phyloP scores from a whole-genome alignment of 1,140 invertebrate genomes.

The Amphibalanus amphitrite region DNA sequence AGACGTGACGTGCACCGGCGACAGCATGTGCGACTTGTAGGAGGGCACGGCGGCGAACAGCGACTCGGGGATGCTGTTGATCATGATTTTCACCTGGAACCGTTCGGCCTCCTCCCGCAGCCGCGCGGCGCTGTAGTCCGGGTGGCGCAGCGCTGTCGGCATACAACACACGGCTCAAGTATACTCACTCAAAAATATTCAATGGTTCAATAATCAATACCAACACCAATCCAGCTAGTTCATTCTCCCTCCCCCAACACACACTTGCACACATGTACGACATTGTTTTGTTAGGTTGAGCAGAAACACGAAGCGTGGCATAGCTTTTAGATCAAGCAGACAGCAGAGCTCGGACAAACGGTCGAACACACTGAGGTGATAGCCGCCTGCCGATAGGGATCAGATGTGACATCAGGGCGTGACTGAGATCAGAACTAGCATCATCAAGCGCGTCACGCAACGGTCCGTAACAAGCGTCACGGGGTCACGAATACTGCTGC shows the following conservation, averaged over 20 bases:
- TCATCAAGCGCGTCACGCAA: too few relatives aligned
- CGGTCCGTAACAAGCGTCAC: too few relatives aligned
- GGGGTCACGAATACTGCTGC: too few relatives aligned
- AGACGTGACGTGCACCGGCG: not conserved
- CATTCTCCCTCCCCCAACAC: not conserved
- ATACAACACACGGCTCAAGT: too few relatives aligned
- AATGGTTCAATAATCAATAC: too few relatives aligned
- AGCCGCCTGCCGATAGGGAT: too few relatives aligned
- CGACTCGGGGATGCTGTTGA: slow-evolving; percentile 3
- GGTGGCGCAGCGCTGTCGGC: not conserved
- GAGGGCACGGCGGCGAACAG: slow-evolving; percentile 1
- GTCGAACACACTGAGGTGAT: too few relatives aligned
- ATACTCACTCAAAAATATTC: too few relatives aligned
- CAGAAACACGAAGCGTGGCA: not conserved
- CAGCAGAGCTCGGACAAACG: too few relatives aligned
- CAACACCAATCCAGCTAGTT: not conserved
- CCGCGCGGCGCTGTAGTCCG: not conserved
- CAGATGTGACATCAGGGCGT: too few relatives aligned
- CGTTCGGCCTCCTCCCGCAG: not conserved
- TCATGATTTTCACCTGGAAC: not conserved
- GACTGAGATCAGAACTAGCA: too few relatives aligned
- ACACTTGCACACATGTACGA: not conserved
- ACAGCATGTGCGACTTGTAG: slow-evolving; percentile 1
- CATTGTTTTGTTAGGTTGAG: not conserved
- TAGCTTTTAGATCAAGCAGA: not conserved